Evolutionary conservation across 2,113 vertebrate genomes (phyloP).

Genomic region (Calonectris borealis): DNA sequence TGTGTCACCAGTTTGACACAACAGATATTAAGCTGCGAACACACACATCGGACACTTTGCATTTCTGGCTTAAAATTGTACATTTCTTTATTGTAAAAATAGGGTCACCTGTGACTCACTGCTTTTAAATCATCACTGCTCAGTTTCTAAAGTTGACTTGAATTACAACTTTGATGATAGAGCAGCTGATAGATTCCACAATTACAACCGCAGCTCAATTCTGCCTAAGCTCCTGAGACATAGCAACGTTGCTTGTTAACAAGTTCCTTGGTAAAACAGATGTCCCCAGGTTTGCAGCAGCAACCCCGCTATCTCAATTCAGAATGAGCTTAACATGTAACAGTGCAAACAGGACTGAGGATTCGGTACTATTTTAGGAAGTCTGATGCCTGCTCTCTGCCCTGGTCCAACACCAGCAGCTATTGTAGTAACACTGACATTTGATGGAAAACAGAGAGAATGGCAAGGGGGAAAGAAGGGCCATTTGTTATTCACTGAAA

Average conservation of each 20-base stretch:
- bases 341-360: neutral
- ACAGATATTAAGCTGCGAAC: neutral
- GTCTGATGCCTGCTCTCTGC: neutral
- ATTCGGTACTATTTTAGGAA: neutral
- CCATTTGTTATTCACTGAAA: neutral
- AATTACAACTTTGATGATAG: neutral
- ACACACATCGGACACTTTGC: neutral
- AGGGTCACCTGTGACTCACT: neutral
- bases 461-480: neutral
- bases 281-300: neutral
- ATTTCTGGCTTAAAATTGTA: neutral
- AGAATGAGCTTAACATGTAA: neutral
- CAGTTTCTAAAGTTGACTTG: neutral
- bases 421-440: neutral
- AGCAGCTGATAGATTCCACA: neutral
- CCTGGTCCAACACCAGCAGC: neutral
- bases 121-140: neutral
- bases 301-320: neutral
- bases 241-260: neutral
- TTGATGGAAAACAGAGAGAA: neutral
- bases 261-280: neutral
- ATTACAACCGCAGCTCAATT: neutral
- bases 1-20: neutral
- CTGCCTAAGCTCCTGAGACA: neutral
- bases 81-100: neutral